phyloP scores from a whole-genome alignment of 2,797 vertebrate species.

The Ciconia nigra region DNA sequence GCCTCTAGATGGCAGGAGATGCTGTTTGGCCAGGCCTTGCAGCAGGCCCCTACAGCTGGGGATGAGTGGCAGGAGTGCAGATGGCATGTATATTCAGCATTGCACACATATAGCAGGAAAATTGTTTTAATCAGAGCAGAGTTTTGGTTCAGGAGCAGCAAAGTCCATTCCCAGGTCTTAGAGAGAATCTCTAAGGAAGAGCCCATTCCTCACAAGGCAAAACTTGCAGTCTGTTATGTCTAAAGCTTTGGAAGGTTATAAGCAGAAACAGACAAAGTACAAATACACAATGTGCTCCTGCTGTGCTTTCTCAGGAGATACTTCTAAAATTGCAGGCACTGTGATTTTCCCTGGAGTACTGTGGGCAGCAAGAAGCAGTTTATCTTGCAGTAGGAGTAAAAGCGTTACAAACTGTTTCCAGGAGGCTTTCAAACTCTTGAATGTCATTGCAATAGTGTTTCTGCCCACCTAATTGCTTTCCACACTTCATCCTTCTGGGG shows the following conservation, averaged over 20 bases:
- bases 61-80: not conserved
- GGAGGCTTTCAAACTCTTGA: not conserved
- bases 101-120: not conserved
- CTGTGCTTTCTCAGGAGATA: not conserved
- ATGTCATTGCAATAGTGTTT: not conserved
- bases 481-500: not conserved
- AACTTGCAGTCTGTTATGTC: not conserved
- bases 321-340: not conserved
- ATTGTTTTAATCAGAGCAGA: not conserved
- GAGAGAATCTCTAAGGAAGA: not conserved
- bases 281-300: not conserved
- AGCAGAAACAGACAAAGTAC: not conserved
- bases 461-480: not conserved
- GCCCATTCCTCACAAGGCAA: not conserved
- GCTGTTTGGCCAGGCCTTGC: not conserved
- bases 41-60: not conserved
- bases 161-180: not conserved
- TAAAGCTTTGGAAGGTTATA: not conserved
- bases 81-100: not conserved
- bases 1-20: constrained; percentile 13
- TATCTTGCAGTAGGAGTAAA: not conserved
- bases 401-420: not conserved
- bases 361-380: not conserved
- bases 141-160: not conserved
- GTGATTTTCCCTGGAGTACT: not conserved